Base-by-base conservation (phyloP, 2,888 invertebrate species). In the Microctonus brassicae region DNA sequence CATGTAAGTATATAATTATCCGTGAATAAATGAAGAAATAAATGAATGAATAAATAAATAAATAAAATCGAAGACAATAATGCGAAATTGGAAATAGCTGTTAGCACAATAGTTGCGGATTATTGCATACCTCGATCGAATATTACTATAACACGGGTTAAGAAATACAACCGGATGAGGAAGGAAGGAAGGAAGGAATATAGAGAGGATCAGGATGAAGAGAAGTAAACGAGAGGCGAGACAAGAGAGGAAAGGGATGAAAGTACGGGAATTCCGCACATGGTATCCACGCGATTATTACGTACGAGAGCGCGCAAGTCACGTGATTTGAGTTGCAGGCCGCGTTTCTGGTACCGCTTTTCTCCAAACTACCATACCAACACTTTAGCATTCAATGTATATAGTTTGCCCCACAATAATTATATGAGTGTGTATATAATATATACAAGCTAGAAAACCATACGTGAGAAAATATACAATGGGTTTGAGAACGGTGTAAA, bases 261-360 rank as follows among this genome's bases (percentile, higher is more conserved):
- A 60, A 60, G 24, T 53, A 65, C 24, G 34, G 26, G 36, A 65
- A 65, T 65, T 60, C 53, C 36, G 42, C 65, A 65, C 61, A 70
- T 70, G 70, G 65, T 58, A 70, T 65, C 26, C 47, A 60, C 60
- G 29, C 60, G 58, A 65, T 70, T 65, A 70, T 65, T 65, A 60
- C 65, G n/a, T 57, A 63, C 26, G 42, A 60, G 60, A 65, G 64
- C 34, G 65, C 34, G 36, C 26, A 26, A 70, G 52, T 70, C 70
- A 65, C 70, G 65, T 70, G 65, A 70, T 52, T 70, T 65, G 53
- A 60, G 52, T 63, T 70, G 13, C n/a, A 47, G 47, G 33, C 58
- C 58, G 42, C 58, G 67, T 42, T 67, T 67, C 64, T 58, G 70
- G 63, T 70, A 58, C 70, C 63, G 47, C 42, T 57, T 64, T 39